These are phyloP conservation scores for Festucalex cinctus DNA, from an alignment of 2,113 vertebrate genomes.

Conservation along the genomic window DNA sequence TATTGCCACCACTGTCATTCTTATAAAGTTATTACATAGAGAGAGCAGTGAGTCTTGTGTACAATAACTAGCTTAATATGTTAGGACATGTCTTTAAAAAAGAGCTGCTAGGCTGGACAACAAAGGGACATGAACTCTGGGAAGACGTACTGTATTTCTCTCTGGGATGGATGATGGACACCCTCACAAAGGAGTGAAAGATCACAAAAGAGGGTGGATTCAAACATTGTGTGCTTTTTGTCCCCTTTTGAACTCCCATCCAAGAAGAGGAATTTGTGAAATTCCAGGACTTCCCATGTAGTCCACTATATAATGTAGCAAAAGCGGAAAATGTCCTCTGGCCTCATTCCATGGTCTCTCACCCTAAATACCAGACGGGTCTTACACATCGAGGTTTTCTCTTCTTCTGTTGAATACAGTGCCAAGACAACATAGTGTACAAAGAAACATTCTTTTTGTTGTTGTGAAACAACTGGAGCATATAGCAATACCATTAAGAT, in stretches of 20 bases:
- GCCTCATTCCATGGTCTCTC: slow-evolving; percentile 14
- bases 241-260: slow-evolving; percentile 33
- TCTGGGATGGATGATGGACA: slow-evolving; percentile 49
- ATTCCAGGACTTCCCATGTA: slow-evolving; percentile 4
- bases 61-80: slow-evolving; percentile 43
- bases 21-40: slow-evolving; percentile 59
- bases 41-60: slow-evolving; percentile 54
- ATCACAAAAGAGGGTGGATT: slow-evolving; percentile 28
- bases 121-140: slow-evolving; percentile 53
- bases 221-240: slow-evolving; percentile 28
- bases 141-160: slow-evolving; percentile 39
- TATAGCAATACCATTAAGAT: slow-evolving; percentile 17
- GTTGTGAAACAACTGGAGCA: slow-evolving; percentile 9
- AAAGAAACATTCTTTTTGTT: slow-evolving; percentile 36
- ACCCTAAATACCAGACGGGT: slow-evolving; percentile 48
- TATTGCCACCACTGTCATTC: slow-evolving; percentile 55
- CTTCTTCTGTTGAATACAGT: slow-evolving; percentile 46
- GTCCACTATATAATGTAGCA: slow-evolving; percentile 70
- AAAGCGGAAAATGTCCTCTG: slow-evolving; percentile 29
- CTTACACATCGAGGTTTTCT: slow-evolving; percentile 39
- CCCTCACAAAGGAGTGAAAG: slow-evolving; percentile 9
- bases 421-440: slow-evolving; percentile 61
- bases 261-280: slow-evolving; percentile 8
- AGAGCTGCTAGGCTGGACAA: slow-evolving; percentile 67
- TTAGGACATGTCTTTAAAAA: slow-evolving; percentile 50